Base-by-base conservation (phyloP, 2,888 invertebrate genomes). In the Sceliomorpha sp. region DNA sequence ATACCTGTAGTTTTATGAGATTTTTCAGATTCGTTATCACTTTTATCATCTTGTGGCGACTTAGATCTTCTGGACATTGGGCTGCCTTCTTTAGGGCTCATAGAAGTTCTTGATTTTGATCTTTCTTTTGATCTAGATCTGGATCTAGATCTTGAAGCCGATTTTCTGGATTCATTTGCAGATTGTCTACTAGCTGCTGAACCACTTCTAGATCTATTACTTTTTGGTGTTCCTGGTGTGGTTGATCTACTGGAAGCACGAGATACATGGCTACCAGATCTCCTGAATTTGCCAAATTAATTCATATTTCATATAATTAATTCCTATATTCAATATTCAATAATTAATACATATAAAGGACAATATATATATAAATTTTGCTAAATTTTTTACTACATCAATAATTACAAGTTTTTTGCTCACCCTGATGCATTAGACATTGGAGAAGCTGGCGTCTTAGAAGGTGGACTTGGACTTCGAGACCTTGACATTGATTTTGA, bases 211-310 rank as follows among this genome's bases (percentile, higher is more conserved):
- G 82, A 81, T 12, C 72, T 60, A 12, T 74, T 75, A 40, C 80
- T 77, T 32, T 73, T 75, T 6, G 56, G 58, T 1, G 82, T 80
- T 5, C 72, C 76, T 1, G 84, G 85, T 17, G 78, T 71, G n/a
- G 69, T 45, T 10, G 84, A 81, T 73, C 82, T 48, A 47, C 55
- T 51, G 80, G 87, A 74, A 67, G 79, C 45, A 75, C 79, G 64
- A 73, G 77, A 88, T 10, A 80, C 79, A 31, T 76, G 83, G 1
- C 90, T 90, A 9, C 89, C 83, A 50, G 85, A 86, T 53, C 82
- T 63, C 14, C 73, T 70, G n/a, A n/a, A n/a, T n/a, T n/a, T n/a
- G n/a, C n/a, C n/a, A n/a, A n/a, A n/a, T n/a, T n/a, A n/a, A n/a
- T n/a, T n/a, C n/a, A n/a, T n/a, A n/a, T n/a, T n/a, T n/a, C n/a